These are phyloP conservation scores for Portunus trituberculatus DNA, from an alignment of 1,140 invertebrate genomes.

Conservation along the genomic window DNA sequence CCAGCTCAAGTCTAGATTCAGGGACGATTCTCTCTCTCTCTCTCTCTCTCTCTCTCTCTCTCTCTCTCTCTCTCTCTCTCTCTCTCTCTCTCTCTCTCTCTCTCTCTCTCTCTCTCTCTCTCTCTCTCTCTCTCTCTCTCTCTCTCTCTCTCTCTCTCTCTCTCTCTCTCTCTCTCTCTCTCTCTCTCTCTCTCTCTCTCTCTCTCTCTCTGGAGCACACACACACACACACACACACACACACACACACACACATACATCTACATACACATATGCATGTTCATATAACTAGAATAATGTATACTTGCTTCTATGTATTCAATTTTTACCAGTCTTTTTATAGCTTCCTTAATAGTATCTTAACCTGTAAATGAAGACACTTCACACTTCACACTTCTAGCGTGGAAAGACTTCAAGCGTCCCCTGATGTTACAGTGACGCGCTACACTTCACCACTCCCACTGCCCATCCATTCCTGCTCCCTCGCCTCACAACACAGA, in stretches of 20 bases:
- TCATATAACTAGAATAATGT: slow-evolving; percentile 43
- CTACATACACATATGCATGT: slow-evolving; percentile 45
- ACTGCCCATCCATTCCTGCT: too few species aligned
- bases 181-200: too few species aligned
- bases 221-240: not conserved
- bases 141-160: slow-evolving; percentile 31
- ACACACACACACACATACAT: slow-evolving; percentile 12
- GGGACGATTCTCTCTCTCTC: not conserved
- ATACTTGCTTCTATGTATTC: slow-evolving; percentile 1
- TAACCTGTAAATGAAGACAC: too few species aligned
- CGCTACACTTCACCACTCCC: too few species aligned
- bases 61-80: slow-evolving; percentile 31
- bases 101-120: too few species aligned
- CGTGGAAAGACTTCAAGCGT: too few species aligned
- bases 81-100: slow-evolving; percentile 41
- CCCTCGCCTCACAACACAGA: too few species aligned
- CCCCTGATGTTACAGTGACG: too few species aligned
- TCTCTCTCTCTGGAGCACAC: too few species aligned
- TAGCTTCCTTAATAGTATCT: too few species aligned
- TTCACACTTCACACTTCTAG: too few species aligned
- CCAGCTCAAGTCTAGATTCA: too few species aligned
- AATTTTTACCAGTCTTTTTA: not conserved
- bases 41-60: slow-evolving; percentile 29
- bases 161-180: slow-evolving; percentile 41
- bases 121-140: not conserved